phyloP scores from a whole-genome alignment of 1,140 invertebrate genomes.

The Zaprionus africanus region DNA sequence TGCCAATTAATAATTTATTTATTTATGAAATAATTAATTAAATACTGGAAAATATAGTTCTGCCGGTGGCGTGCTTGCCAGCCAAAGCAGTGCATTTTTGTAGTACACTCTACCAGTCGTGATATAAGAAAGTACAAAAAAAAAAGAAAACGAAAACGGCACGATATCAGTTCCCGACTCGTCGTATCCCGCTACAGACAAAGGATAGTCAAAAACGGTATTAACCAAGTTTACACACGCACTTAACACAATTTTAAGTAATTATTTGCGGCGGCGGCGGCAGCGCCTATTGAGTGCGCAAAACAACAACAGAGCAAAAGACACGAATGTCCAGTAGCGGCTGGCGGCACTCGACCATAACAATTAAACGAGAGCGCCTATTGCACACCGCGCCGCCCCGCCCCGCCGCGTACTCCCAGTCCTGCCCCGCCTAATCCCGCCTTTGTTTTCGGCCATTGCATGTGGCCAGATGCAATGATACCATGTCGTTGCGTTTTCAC shows the following conservation, averaged over 20 bases:
- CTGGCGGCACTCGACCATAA: constrained; percentile 43
- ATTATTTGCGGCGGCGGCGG: constrained; percentile 29
- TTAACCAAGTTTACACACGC: constrained; percentile 28
- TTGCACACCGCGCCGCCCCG: constrained; percentile 5
- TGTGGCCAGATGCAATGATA: constrained; percentile 56
- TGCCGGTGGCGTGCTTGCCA: constrained; percentile 33
- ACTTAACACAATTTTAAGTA: constrained; percentile 17
- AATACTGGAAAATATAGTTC: constrained; percentile 37
- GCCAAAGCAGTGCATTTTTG: constrained; percentile 35
- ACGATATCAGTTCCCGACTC: constrained; percentile 21
- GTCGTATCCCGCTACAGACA: constrained; percentile 44
- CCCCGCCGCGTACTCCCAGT: background rate
- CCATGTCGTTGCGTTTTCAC: constrained; percentile 31
- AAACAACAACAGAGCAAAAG: constrained; percentile 47
- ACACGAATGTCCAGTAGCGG: constrained; percentile 30
- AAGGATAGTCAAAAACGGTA: constrained; percentile 74
- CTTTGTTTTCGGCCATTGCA: constrained; percentile 36
- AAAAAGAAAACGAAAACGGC: constrained; percentile 9
- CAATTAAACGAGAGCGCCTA: constrained; percentile 33
- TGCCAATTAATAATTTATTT: constrained; percentile 48
- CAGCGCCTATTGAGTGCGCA: constrained; percentile 11
- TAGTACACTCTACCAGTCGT: constrained; percentile 39
- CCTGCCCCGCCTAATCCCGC: background rate
- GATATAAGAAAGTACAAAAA: constrained; percentile 77
- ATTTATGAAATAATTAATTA: constrained; percentile 44